Evolutionary conservation across 2,797 vertebrate species (phyloP).

Genomic region (Danio albolineatus): DNA sequence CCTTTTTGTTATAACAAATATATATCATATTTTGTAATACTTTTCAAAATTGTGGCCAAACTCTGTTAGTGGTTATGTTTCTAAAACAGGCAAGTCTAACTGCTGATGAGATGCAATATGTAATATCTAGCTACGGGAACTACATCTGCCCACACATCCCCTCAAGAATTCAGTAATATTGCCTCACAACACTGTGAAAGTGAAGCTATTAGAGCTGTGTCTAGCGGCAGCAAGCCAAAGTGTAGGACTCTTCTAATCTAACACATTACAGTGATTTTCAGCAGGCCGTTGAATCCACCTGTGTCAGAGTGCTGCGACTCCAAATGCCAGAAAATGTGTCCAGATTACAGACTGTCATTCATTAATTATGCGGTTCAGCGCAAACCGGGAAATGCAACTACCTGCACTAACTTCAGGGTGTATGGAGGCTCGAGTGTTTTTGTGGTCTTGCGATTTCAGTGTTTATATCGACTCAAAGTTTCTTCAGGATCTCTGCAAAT

Average conservation of each 20-base stretch:
- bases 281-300: constrained; percentile 27
- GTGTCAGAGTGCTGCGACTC: constrained; percentile 26
- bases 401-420: neutral
- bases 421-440: neutral
- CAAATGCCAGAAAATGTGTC: constrained; percentile 36
- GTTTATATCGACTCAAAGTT: neutral
- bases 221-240: constrained; percentile 12
- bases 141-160: constrained; percentile 9
- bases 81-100: neutral
- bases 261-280: constrained; percentile 52
- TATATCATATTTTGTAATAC: neutral
- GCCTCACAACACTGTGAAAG: constrained; percentile 31
- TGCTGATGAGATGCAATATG: neutral
- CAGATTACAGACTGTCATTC: constrained; percentile 14
- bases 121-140: constrained; percentile 15
- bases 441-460: neutral
- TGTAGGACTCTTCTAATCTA: constrained; percentile 34
- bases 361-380: constrained; percentile 10
- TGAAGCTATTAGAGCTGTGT: constrained; percentile 16
- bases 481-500: constrained; percentile 26
- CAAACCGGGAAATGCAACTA: constrained; percentile 5
- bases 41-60: neutral
- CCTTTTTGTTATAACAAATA: too few species aligned
- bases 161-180: constrained; percentile 24
- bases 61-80: neutral